Evolutionary conservation across 2,888 invertebrate species (phyloP), one percentile per base, ranked within the genome.

Genomic region (Drosophila barbarae): DNA sequence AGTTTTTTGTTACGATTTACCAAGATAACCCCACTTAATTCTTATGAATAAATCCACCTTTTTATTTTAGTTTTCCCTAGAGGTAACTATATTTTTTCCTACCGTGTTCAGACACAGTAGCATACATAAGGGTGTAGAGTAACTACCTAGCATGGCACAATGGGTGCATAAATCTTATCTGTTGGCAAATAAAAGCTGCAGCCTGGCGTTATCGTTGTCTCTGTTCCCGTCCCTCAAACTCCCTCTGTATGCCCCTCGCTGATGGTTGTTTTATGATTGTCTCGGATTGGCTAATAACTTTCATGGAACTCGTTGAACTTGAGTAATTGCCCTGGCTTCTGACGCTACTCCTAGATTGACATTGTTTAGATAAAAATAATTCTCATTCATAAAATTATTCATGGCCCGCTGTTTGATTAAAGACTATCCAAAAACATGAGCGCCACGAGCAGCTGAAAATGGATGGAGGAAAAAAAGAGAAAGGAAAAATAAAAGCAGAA

Each of bases 371-470:
- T 44, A 54, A 54, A 68, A 68, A 68, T 59, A 68, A 53, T 52
- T 51, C 30, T 30, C 51, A 42, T 46, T 63, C 70, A 44, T 56
- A 30, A 63, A 63, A 63, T 69, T 69, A 69, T 69, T 69, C 70
- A 69, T 60, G 15, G 15, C 63, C 55, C 21, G 69, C 47, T 52
- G 70, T 69, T 68, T 68, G 68, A 68, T 68, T 68, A 69, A 68
- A 69, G 59, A 44, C 38, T 26, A 53, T 21, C 28, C 59, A 15
- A 12, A 2, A 35, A 59, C 46, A 21, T 5, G 6, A 44, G 15
- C 6, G 15, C 15, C 28, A 28, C 3, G 9, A 18, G 46, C 5
- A n/a, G 46, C 21, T 13, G 21, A 13, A 32, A 34, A 34, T 13
- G 13, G 5, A 1, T 3, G 1, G 12, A 6, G 7, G 7, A 1